Percentiles rank a stretch among this genome's conserved stretches.
These are phyloP conservation scores for Alces alces DNA, from an alignment of 2,113 vertebrate species.

Conservation along the genomic window DNA sequence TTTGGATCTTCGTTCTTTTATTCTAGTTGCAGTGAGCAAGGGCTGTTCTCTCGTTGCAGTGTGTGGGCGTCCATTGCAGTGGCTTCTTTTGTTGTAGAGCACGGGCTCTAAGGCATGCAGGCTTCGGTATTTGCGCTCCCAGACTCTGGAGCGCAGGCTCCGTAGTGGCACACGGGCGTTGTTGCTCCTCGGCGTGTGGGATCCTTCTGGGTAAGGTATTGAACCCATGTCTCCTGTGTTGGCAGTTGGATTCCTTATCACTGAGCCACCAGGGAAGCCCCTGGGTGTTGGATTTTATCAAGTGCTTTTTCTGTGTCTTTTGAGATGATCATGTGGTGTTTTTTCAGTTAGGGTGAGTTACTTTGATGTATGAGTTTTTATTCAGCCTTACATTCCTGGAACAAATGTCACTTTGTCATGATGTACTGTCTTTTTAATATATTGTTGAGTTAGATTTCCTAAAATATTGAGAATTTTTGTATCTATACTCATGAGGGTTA, in stretches of 20 bases:
- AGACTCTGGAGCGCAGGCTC: background rate
- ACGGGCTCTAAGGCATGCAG: background rate
- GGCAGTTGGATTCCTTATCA: background rate
- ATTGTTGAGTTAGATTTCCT: background rate
- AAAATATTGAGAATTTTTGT: background rate
- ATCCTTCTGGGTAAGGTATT: background rate
- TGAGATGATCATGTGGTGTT: background rate
- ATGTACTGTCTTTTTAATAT: background rate
- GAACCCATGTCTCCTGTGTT: background rate
- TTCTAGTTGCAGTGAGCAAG: background rate
- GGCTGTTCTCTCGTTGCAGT: background rate
- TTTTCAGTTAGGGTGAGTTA: background rate
- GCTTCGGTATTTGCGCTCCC: background rate
- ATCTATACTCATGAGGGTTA: background rate
- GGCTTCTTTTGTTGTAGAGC: background rate
- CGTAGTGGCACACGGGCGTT: rapidly evolving
- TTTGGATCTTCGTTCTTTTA: background rate
- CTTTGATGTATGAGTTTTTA: background rate
- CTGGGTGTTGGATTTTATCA: background rate
- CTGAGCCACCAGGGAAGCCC: background rate
- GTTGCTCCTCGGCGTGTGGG: background rate
- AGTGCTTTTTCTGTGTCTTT: background rate
- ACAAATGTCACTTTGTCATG: background rate
- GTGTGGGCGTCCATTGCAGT: background rate
- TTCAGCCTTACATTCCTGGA: background rate